phyloP scores from a whole-genome alignment of 2,797 vertebrate species.

The Eupleurogrammus muticus region DNA sequence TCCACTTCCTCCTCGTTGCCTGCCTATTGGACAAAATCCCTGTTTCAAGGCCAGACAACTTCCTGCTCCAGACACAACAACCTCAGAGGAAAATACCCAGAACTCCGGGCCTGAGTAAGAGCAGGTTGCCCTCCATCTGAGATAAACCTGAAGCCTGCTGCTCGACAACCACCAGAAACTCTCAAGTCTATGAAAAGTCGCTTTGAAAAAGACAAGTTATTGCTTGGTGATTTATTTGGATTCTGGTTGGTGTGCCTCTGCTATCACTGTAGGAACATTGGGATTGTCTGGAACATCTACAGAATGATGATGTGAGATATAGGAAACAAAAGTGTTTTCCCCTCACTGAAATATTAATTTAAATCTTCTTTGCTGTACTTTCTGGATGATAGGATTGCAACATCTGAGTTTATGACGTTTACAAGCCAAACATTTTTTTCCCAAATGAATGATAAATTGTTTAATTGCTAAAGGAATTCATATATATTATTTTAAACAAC shows the following conservation, averaged over 20 bases:
- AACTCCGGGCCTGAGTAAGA: neutral
- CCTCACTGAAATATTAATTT: neutral
- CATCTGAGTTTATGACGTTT: neutral
- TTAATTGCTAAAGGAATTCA: too few species aligned
- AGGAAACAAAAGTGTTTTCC: neutral
- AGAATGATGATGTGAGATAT: neutral
- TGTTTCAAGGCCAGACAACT: constrained; percentile 58
- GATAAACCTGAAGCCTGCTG: constrained; percentile 1
- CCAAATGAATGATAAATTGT: too few species aligned
- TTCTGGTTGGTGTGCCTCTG: neutral
- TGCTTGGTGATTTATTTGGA: neutral
- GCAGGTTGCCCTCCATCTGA: neutral
- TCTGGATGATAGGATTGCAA: neutral
- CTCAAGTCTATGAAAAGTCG: neutral
- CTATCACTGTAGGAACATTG: neutral
- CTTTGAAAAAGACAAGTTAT: neutral
- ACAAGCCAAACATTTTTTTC: too few species aligned
- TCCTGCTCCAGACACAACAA: constrained; percentile 68
- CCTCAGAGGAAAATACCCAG: constrained; percentile 23
- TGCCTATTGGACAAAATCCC: constrained; percentile 34
- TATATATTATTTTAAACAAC: too few species aligned
- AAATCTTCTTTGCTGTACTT: neutral
- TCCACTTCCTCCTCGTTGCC: constrained; percentile 41
- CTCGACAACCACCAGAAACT: neutral
- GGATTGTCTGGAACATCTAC: neutral